Conservation (phyloP, 2,113 vertebrate genomes). For the western clawed frog (Xenopus tropicalis) region UCB_Xtro_10.0 CM004448.2:33289001-33289500, state of each 20-base stretch:
- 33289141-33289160: not conserved
- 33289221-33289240: not conserved
- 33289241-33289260: not conserved
- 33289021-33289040: too few species aligned
- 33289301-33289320: not conserved
- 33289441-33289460: not conserved
- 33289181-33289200: not conserved
- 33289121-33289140: not conserved
- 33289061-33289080: too few species aligned
- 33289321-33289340: not conserved
- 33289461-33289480: not conserved
- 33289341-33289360: not conserved
- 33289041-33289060: too few species aligned
- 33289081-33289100: too few species aligned
- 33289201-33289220: not conserved
- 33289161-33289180: not conserved
- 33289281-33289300: not conserved
- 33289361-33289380: conserved; percentile 23
- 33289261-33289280: not conserved
- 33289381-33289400: not conserved
- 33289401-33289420: not conserved
- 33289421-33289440: not conserved
- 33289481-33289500: too few species aligned
- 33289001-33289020: too few species aligned
- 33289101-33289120: too few species aligned